These are phyloP conservation scores for Riparia riparia DNA, from an alignment of 2,113 vertebrate species.

Conservation along the genomic window DNA sequence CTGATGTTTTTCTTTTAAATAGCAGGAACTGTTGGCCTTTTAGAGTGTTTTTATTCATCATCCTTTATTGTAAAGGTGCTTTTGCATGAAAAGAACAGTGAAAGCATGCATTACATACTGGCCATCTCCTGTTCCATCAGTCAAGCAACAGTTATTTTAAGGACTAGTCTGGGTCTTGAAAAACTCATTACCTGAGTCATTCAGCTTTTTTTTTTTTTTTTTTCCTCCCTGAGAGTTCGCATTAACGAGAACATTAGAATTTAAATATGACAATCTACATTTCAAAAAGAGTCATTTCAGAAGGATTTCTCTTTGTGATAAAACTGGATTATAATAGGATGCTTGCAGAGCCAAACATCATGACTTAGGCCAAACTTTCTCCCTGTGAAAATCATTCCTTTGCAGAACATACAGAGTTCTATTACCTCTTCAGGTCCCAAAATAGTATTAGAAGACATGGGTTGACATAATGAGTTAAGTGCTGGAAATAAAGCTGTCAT, in stretches of 20 bases:
- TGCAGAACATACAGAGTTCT: neutral
- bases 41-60: neutral
- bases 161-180: neutral
- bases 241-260: neutral
- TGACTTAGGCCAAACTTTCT: neutral
- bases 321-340: neutral
- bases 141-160: neutral
- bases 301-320: neutral
- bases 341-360: neutral
- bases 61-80: constrained; percentile 10
- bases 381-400: neutral
- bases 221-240: neutral
- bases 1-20: constrained; percentile 27
- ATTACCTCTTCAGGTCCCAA: neutral
- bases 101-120: neutral
- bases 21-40: neutral
- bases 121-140: neutral
- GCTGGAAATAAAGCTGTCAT: constrained; percentile 35
- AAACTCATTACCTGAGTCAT: neutral
- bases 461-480: constrained; percentile 48
- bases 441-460: constrained; percentile 14
- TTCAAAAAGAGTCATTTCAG: neutral
- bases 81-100: neutral
- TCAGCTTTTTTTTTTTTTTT: neutral
- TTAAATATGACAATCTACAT: neutral